Evolutionary conservation across 2,888 invertebrate genomes (phyloP).

Genomic region (Aleiodes leptofemur): DNA sequence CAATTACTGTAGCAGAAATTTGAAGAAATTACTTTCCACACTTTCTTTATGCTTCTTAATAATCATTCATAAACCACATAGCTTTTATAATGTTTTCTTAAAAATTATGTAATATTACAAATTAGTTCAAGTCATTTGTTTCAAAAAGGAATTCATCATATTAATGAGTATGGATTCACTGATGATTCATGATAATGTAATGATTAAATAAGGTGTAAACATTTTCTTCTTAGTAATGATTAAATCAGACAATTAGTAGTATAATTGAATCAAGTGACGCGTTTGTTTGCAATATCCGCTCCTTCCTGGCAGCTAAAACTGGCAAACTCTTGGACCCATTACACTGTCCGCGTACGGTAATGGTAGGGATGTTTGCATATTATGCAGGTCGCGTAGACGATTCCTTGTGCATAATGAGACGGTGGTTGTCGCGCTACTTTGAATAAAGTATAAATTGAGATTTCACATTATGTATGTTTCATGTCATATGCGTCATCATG

Average conservation of each 20-base stretch:
- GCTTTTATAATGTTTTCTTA: background rate
- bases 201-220: slow-evolving; percentile 6
- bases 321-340: slow-evolving; percentile 51
- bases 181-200: slow-evolving; percentile 9
- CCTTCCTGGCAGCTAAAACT: slow-evolving; percentile 23
- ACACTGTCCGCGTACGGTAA: slow-evolving; percentile 68
- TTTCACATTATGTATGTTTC: slow-evolving; percentile 31
- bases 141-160: no score
- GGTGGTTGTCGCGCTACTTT: slow-evolving; percentile 68
- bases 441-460: slow-evolving; percentile 67
- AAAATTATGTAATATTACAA: no score
- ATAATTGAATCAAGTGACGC: slow-evolving; percentile 26
- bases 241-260: slow-evolving; percentile 27
- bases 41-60: slow-evolving; percentile 19
- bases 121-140: no score
- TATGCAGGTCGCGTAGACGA: slow-evolving; percentile 73
- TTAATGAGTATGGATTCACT: background rate
- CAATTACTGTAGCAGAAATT: slow-evolving; percentile 29
- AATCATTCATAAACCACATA: background rate
- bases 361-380: slow-evolving; percentile 71
- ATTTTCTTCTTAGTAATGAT: slow-evolving; percentile 1
- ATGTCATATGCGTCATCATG: slow-evolving; percentile 27
- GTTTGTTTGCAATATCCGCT: slow-evolving; percentile 25
- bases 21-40: slow-evolving; percentile 14
- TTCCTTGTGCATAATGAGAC: slow-evolving; percentile 74